A percentile compares a stretch with the other conserved stretches of the same genome.
Evolutionary conservation across 1,140 invertebrate genomes (phyloP).

Genomic region (Rhizoglyphus robini): DNA sequence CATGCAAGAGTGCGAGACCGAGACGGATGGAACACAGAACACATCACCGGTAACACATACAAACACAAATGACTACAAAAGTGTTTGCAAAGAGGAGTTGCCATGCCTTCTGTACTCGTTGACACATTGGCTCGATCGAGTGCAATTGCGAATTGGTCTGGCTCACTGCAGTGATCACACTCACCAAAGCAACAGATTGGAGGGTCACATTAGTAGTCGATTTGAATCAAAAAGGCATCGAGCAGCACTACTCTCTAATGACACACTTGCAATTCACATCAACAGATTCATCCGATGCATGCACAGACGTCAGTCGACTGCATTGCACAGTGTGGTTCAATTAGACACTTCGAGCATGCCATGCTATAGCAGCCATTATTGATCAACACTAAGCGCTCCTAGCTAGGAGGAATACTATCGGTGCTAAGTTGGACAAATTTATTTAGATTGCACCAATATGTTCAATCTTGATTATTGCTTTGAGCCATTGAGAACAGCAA

Average conservation of each 20-base stretch:
- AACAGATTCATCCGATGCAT: neutral
- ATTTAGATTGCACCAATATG: neutral
- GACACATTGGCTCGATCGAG: neutral
- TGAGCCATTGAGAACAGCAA: neutral
- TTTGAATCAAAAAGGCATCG: too few species aligned
- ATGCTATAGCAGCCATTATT: too few species aligned
- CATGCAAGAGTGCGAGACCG: neutral
- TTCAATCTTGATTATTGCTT: neutral
- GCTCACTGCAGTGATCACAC: too few species aligned
- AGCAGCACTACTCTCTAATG: constrained; percentile 1
- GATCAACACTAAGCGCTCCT: neutral
- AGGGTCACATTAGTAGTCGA: neutral
- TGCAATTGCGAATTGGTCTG: too few species aligned
- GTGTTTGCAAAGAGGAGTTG: too few species aligned
- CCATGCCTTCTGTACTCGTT: too few species aligned
- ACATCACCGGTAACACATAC: neutral
- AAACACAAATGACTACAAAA: neutral
- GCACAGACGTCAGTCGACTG: too few species aligned
- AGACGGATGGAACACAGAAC: neutral
- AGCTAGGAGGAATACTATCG: too few species aligned
- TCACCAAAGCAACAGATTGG: neutral
- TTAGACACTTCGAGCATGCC: constrained; percentile 1
- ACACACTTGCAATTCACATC: neutral
- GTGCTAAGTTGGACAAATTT: neutral
- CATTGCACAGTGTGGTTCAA: neutral